Conservation (phyloP, 1,140 invertebrate genomes). For the Penaeus japonicus region DNA sequence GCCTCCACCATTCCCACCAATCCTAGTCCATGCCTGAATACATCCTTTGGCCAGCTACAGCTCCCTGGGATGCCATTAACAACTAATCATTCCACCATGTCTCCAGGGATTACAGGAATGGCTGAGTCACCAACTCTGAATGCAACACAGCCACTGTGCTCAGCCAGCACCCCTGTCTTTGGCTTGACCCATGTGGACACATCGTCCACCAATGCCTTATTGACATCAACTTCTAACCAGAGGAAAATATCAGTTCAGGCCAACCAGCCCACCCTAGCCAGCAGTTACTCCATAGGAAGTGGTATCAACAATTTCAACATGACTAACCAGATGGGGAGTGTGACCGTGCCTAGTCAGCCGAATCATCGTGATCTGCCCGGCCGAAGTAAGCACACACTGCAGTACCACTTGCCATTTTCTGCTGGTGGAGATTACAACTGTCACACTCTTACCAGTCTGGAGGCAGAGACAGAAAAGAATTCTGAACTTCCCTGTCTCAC, state of each 20-base stretch:
- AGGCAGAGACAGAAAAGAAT: slow-evolving; percentile 1
- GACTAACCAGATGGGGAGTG: background rate
- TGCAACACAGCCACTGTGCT: slow-evolving; percentile 28
- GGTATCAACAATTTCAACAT: slow-evolving; percentile 10
- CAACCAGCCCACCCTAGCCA: slow-evolving; percentile 12
- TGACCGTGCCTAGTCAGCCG: slow-evolving; percentile 6
- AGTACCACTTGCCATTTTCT: slow-evolving; percentile 25
- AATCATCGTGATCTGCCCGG: slow-evolving; percentile 9
- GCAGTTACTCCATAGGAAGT: slow-evolving; percentile 23
- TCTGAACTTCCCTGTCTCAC: slow-evolving; percentile 20
- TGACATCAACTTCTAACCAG: background rate
- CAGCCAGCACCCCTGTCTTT: slow-evolving; percentile 33
- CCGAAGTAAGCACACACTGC: slow-evolving; percentile 30
- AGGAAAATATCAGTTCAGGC: slow-evolving; percentile 14
- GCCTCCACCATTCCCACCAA: background rate
- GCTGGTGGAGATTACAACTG: background rate
- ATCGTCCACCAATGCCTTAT: background rate
- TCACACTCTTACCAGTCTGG: background rate
- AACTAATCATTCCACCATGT: slow-evolving; percentile 8
- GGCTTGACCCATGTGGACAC: slow-evolving; percentile 22
- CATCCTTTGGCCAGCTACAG: slow-evolving; percentile 36
- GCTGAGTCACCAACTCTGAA: background rate
- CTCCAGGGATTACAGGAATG: background rate
- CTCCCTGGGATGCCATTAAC: slow-evolving; percentile 40
- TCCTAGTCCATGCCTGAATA: slow-evolving; percentile 30